Percentiles rank a stretch among this genome's conserved stretches.
Evolutionary conservation across 2,797 vertebrate species (phyloP).

Genomic region (Danio tinwini): DNA sequence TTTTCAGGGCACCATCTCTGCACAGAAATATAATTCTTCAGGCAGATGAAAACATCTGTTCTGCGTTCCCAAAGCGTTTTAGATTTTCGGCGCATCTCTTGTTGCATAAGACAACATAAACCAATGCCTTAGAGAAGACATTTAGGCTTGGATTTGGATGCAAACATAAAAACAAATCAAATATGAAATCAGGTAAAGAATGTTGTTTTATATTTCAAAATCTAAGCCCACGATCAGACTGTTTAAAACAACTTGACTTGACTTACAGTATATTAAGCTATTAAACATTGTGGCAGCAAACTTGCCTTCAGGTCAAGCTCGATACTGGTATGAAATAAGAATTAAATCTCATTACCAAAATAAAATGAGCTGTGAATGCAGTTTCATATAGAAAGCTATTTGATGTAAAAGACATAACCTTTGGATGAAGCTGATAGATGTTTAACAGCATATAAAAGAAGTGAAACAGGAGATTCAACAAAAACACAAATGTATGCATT

Average conservation of each 20-base stretch:
- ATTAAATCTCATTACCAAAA: not conserved
- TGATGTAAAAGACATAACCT: not conserved
- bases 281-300: not conserved
- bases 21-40: slow-evolving; percentile 46
- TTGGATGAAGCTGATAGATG: not conserved
- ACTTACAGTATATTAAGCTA: not conserved
- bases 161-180: not conserved
- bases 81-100: slow-evolving; percentile 24
- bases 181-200: not conserved
- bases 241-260: not conserved
- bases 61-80: slow-evolving; percentile 5
- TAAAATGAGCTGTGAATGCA: not conserved
- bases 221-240: not conserved
- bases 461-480: not conserved
- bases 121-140: not conserved
- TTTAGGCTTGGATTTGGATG: not conserved
- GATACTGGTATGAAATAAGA: not conserved
- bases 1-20: slow-evolving; percentile 49
- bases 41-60: slow-evolving; percentile 22
- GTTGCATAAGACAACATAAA: slow-evolving; percentile 23
- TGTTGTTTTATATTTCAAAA: not conserved
- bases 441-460: not conserved
- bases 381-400: not conserved
- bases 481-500: not conserved
- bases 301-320: not conserved